Percentiles rank a stretch among this genome's conserved stretches.
These are phyloP conservation scores for Anarhynchus alexandrinus DNA, from an alignment of 2,113 vertebrate genomes.

Conservation along the genomic window DNA sequence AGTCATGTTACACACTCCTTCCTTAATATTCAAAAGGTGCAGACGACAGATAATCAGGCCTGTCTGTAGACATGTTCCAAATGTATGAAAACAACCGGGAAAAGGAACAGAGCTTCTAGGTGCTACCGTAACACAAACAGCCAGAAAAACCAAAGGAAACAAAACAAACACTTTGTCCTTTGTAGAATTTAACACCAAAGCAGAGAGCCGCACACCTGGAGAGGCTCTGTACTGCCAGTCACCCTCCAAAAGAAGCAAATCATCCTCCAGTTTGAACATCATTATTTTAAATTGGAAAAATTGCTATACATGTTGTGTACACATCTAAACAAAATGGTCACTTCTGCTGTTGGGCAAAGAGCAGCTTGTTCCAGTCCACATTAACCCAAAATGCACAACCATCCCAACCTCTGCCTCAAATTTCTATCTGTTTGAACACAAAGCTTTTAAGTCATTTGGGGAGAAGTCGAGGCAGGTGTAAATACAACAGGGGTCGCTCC, in stretches of 20 bases:
- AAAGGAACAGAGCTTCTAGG: not conserved
- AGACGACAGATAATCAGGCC: not conserved
- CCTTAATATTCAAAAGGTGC: not conserved
- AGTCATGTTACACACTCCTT: not conserved
- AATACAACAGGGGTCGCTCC: not conserved
- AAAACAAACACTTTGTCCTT: not conserved
- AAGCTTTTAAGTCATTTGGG: not conserved
- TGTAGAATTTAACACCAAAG: rapidly evolving
- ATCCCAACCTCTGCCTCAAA: not conserved
- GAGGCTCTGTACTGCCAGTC: not conserved
- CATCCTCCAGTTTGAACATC: rapidly evolving
- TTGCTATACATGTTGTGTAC: rapidly evolving
- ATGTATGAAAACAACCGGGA: not conserved
- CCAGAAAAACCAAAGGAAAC: not conserved
- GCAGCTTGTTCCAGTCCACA: rapidly evolving
- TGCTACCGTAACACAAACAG: not conserved
- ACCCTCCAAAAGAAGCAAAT: not conserved
- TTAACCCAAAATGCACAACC: rapidly evolving
- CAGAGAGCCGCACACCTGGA: not conserved
- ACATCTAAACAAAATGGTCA: rapidly evolving
- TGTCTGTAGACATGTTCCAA: not conserved
- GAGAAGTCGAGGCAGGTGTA: not conserved
- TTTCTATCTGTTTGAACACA: rapidly evolving
- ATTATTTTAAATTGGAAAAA: not conserved
- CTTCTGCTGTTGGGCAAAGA: rapidly evolving